Base-by-base conservation (phyloP, 1,140 invertebrate genomes). In the Lepidurus arcticus region DNA sequence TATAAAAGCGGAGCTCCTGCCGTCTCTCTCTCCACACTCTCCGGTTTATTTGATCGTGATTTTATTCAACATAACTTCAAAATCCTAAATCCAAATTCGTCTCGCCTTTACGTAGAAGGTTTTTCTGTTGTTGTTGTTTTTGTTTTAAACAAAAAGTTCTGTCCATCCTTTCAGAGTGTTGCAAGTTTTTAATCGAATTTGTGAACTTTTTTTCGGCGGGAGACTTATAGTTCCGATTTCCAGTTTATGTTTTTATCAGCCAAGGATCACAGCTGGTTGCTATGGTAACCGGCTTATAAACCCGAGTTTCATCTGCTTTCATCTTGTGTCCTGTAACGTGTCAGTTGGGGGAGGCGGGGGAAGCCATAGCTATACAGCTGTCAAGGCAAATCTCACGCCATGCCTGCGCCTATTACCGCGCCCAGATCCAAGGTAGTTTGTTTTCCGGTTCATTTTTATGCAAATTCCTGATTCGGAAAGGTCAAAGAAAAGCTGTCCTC, bases 351-450 rank as follows among this genome's bases (percentile, higher is more conserved):
- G 53, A 8, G 21, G 34, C n/a, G 3, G 34, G 34, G 34, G 34
- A 34, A 34, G 34, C 34, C 34, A 34, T 3, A 65, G 9, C 21
- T 65, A 7, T 65, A 7, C 53, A 65, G 53, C 53, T 65, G 53
- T 65, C 53, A 65, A 65, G 53, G 53, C 53, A 13, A 10, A 65
- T 65, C 53, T 21, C 13, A 21, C 53, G 53, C 53, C 53, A 65
- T 65, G 53, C 53, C 53, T 65, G 53, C 53, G 53, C 53, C 53
- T 9, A 65, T 65, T 65, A 65, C 53, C 53, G 53, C 53, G 13
- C 53, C 53, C 53, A 65, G 53, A 16, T 13, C 53, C 13, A 65
- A 65, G 53, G 53, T 65, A 65, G 53, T 65, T 65, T 65, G 21
- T 65, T 65, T 65, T 65, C 53, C 53, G 53, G 53, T 65, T 65